Evolutionary conservation across 2,888 invertebrate genomes (phyloP).

Genomic region (Drosophila prolongata): DNA sequence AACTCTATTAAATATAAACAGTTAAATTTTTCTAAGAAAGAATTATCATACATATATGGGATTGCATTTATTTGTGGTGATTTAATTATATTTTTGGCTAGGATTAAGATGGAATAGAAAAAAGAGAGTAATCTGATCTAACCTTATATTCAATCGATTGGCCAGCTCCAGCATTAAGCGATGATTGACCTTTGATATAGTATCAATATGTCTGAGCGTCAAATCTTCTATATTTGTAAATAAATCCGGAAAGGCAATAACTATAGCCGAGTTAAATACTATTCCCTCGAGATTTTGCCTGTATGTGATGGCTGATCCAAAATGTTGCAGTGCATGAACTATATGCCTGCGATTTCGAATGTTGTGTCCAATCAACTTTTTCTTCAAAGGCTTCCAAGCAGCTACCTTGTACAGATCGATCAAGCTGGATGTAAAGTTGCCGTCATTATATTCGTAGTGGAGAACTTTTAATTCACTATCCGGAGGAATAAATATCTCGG

Average conservation of each 20-base stretch:
- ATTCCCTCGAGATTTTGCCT: conserved; percentile 82
- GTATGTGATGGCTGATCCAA: conserved; percentile 78
- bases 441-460: conserved; percentile 17
- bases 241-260: conserved; percentile 83
- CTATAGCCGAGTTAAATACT: conserved; percentile 80
- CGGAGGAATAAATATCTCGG: conserved; percentile 80
- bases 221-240: conserved; percentile 83
- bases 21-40: too few species aligned
- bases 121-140: not conserved
- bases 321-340: conserved; percentile 55
- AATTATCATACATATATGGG: too few species aligned
- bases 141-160: conserved; percentile 84
- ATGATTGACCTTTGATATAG: conserved; percentile 84
- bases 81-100: not conserved
- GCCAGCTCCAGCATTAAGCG: conserved; percentile 82
- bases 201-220: conserved; percentile 83
- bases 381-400: conserved; percentile 65
- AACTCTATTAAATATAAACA: too few species aligned
- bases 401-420: conserved; percentile 82
- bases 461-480: conserved; percentile 78
- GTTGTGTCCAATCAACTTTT: conserved; percentile 48
- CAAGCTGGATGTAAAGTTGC: conserved; percentile 54
- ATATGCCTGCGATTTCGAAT: conserved; percentile 55
- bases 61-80: too few species aligned
- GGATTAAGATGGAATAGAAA: too few species aligned